Evolutionary conservation across 2,888 invertebrate species (phyloP).

Genomic region (Gari tellinella): DNA sequence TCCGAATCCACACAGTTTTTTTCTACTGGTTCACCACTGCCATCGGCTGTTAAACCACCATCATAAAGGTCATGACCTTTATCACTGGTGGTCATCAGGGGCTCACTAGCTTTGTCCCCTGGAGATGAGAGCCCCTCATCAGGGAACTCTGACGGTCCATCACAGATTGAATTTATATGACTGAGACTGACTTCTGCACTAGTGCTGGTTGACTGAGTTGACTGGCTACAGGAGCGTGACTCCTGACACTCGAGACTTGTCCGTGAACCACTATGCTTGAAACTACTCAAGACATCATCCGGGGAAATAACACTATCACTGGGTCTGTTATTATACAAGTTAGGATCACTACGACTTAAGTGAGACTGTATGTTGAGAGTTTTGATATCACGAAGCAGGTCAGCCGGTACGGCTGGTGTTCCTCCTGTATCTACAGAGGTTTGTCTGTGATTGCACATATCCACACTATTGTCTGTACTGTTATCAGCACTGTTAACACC

Average conservation of each 20-base stretch:
- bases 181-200: conserved; percentile 74
- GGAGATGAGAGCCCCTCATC: conserved; percentile 29
- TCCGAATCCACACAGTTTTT: conserved; percentile 52
- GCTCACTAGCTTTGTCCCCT: conserved; percentile 12
- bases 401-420: conserved; percentile 39
- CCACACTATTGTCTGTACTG: conserved; percentile 55
- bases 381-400: conserved; percentile 56
- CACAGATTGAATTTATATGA: conserved; percentile 62
- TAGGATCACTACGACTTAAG: conserved; percentile 73
- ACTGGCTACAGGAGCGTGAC: conserved; percentile 56
- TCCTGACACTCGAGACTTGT: conserved; percentile 52
- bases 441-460: conserved; percentile 57
- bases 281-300: conserved; percentile 44
- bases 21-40: conserved; percentile 50
- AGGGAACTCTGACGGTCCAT: conserved; percentile 62
- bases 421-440: conserved; percentile 54
- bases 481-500: conserved; percentile 61
- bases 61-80: conserved; percentile 24
- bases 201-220: conserved; percentile 72
- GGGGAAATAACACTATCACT: conserved; percentile 41
- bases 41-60: conserved; percentile 19
- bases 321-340: conserved; percentile 70
- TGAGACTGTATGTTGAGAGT: conserved; percentile 60
- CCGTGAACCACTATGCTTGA: conserved; percentile 44
- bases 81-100: conserved; percentile 14